phyloP scores from a whole-genome alignment of 2,797 vertebrate genomes.

The Sebastes hopkinsi region DNA sequence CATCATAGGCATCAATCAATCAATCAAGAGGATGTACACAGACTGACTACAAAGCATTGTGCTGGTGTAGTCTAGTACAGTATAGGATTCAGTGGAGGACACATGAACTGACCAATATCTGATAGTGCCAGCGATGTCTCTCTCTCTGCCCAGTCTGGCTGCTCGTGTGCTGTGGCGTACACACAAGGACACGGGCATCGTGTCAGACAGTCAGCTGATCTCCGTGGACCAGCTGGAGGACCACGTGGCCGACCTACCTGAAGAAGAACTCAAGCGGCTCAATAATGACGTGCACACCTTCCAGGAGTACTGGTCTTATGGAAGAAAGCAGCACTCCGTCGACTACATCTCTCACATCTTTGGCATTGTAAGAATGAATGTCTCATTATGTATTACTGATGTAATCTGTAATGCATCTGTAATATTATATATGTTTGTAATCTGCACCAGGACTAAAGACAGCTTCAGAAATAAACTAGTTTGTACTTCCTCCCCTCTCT shows the following conservation, averaged over 20 bases:
- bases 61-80: neutral
- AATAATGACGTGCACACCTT: constrained; percentile 83
- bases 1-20: no score
- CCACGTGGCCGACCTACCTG: constrained; percentile 84
- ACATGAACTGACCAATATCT: neutral
- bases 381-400: neutral
- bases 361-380: constrained; percentile 84
- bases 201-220: constrained; percentile 88
- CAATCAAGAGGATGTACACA: neutral
- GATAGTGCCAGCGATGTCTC: neutral
- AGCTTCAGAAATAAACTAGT: neutral
- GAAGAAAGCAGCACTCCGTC: constrained; percentile 81
- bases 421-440: neutral
- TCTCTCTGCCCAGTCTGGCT: constrained; percentile 82
- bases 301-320: constrained; percentile 86
- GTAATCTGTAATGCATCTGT: no score
- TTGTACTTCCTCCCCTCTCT: neutral
- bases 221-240: constrained; percentile 90
- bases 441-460: no score
- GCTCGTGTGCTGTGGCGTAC: constrained; percentile 92
- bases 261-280: constrained; percentile 85
- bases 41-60: neutral
- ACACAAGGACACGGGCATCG: constrained; percentile 85
- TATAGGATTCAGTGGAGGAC: neutral
- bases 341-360: constrained; percentile 90